A percentile compares a stretch with the other conserved stretches of the same genome.
These are phyloP conservation scores for Caenorhabditis becei DNA, from an alignment of 2,888 invertebrate genomes.

Conservation along the genomic window DNA sequence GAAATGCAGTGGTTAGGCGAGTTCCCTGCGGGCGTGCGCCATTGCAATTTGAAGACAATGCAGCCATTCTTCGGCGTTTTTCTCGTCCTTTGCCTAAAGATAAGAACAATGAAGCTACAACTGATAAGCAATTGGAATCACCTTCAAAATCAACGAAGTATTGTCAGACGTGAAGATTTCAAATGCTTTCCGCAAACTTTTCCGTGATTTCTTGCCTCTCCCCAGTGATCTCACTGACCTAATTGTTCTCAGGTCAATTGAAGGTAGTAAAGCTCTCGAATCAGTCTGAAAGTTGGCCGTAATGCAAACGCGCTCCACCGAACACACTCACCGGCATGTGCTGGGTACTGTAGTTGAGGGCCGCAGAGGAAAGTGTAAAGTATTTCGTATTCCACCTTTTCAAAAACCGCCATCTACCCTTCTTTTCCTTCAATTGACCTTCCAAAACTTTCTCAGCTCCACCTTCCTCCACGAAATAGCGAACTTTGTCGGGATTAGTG, in stretches of 20 bases:
- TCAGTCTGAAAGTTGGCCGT: slow-evolving; percentile 55
- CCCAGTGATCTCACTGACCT: slow-evolving; percentile 94
- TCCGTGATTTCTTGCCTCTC: slow-evolving; percentile 86
- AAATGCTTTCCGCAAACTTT: slow-evolving; percentile 94
- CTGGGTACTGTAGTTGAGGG: slow-evolving; percentile 87
- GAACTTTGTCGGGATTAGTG: slow-evolving; percentile 83
- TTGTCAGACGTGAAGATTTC: slow-evolving; percentile 92
- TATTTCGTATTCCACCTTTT: slow-evolving; percentile 94
- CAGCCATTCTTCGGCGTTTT: slow-evolving; percentile 96
- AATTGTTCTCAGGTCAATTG: slow-evolving; percentile 93
- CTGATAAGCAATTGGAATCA: slow-evolving; percentile 40
- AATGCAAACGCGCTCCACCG: neutral
- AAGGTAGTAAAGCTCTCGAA: slow-evolving; percentile 56
- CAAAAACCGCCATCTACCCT: slow-evolving; percentile 93
- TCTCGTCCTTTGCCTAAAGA: slow-evolving; percentile 89
- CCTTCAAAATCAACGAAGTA: slow-evolving; percentile 91
- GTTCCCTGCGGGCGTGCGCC: slow-evolving; percentile 87
- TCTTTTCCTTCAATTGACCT: slow-evolving; percentile 93
- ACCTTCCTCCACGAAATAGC: slow-evolving; percentile 66
- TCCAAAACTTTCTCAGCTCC: slow-evolving; percentile 74
- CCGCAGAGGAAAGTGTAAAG: slow-evolving; percentile 94
- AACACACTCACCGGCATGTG: slow-evolving; percentile 48
- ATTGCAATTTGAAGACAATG: slow-evolving; percentile 95
- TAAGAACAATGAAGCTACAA: neutral
- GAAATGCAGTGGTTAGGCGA: neutral